These are phyloP conservation scores for Lutjanus erythropterus DNA, from an alignment of 2,113 vertebrate genomes.

Conservation along the genomic window DNA sequence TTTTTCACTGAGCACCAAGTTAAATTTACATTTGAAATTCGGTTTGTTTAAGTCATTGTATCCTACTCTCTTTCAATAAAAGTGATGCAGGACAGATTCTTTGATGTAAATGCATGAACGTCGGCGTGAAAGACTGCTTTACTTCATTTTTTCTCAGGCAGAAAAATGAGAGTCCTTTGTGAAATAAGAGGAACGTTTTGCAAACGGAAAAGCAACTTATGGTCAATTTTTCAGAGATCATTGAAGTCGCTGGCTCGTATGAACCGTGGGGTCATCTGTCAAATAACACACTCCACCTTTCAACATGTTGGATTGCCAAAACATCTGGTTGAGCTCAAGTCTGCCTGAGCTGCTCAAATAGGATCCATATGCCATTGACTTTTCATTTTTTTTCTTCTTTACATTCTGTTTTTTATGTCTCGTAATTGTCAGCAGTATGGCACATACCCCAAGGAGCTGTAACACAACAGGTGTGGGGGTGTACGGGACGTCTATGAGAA, in stretches of 20 bases:
- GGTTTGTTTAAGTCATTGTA: too few relatives aligned
- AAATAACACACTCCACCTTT: conserved; percentile 42
- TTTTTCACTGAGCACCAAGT: too few relatives aligned
- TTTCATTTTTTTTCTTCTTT: too few relatives aligned
- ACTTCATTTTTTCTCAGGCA: not conserved
- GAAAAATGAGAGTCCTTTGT: not conserved
- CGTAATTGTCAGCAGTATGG: conserved; percentile 8
- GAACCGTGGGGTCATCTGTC: conserved; percentile 3
- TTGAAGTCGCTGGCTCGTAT: not conserved
- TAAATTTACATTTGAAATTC: too few relatives aligned
- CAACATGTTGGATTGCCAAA: conserved; percentile 23
- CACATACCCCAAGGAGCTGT: conserved; percentile 24
- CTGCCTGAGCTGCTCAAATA: conserved; percentile 15
- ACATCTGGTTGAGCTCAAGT: conserved; percentile 45
- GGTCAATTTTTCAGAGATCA: conserved; percentile 4
- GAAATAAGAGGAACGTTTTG: not conserved
- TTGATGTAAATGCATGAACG: not conserved
- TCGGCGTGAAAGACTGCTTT: not conserved
- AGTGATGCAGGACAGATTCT: not conserved
- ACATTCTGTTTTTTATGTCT: not conserved
- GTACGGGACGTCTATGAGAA: conserved; percentile 12
- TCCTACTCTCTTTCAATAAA: not conserved
- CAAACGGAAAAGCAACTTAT: not conserved
- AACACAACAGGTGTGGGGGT: conserved; percentile 50
- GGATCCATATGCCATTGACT: conserved; percentile 33